phyloP scores from a whole-genome alignment of 2,888 invertebrate species.

The Tetranychus truncatus region DNA sequence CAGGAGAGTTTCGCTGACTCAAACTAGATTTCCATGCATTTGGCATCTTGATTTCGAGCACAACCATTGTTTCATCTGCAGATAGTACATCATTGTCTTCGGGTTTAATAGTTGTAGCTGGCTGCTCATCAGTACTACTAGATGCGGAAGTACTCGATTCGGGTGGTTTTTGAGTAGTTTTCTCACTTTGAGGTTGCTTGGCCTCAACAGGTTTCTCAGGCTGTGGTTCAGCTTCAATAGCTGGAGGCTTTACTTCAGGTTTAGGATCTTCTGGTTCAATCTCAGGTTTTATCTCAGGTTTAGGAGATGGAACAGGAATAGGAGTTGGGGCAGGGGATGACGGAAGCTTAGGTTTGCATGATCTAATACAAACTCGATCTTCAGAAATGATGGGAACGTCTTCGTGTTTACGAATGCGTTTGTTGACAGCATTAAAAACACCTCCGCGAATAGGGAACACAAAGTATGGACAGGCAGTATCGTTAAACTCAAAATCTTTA shows the following conservation, averaged over 20 bases:
- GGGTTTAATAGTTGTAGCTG: background rate
- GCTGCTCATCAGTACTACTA: background rate
- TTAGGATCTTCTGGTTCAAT: background rate
- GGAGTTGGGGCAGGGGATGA: slow-evolving; percentile 2
- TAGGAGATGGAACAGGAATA: background rate
- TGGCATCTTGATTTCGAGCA: slow-evolving; percentile 12
- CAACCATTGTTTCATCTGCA: background rate
- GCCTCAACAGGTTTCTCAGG: background rate
- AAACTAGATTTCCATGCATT: slow-evolving; percentile 11
- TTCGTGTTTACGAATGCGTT: slow-evolving; percentile 63
- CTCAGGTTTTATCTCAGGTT: slow-evolving; percentile 9
- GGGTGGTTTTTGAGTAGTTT: background rate
- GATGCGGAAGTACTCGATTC: background rate
- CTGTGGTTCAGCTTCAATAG: background rate
- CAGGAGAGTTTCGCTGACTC: slow-evolving; percentile 7
- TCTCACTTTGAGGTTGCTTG: background rate
- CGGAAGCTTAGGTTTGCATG: background rate
- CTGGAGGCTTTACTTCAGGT: background rate
- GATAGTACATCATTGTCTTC: background rate
- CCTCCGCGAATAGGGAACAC: slow-evolving; percentile 74
- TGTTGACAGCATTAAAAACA: slow-evolving; percentile 58
- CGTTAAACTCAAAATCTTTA: slow-evolving; percentile 57
- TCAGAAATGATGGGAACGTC: slow-evolving; percentile 51
- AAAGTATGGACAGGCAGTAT: slow-evolving; percentile 61
- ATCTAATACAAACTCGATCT: slow-evolving; percentile 53